These are phyloP conservation scores for Lochmaea capreae DNA, from an alignment of 2,888 invertebrate genomes.

Conservation along the genomic window DNA sequence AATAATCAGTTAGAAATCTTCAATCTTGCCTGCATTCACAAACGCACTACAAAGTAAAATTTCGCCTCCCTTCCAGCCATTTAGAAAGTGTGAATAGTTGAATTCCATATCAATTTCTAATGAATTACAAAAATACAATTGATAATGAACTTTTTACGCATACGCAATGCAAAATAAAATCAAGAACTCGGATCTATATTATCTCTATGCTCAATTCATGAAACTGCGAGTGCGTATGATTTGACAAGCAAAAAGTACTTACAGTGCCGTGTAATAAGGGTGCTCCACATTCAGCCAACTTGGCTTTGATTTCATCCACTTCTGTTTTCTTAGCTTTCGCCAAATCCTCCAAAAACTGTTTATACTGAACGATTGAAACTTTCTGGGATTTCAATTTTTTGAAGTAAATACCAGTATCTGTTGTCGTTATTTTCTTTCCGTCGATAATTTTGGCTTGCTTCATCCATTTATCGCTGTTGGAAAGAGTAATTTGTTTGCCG, in stretches of 20 bases:
- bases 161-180: no score
- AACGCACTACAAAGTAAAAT: no score
- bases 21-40: no score
- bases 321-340: slow-evolving; percentile 87
- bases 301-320: slow-evolving; percentile 80
- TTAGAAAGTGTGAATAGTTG: no score
- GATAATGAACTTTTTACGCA: no score
- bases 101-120: no score
- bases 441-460: slow-evolving; percentile 88
- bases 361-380: slow-evolving; percentile 81
- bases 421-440: slow-evolving; percentile 87
- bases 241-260: slow-evolving; percentile 44
- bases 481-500: slow-evolving; percentile 86
- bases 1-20: no score
- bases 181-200: no score
- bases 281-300: slow-evolving; percentile 82
- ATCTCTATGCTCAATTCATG: no score
- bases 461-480: slow-evolving; percentile 96
- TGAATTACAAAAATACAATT: no score
- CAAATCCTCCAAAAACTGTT: slow-evolving; percentile 86
- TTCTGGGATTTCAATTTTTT: slow-evolving; percentile 90
- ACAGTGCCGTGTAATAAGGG: slow-evolving; percentile 74
- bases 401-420: slow-evolving; percentile 90
- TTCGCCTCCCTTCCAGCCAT: no score
- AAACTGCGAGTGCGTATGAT: not conserved